These are phyloP conservation scores for Drosophila sulfurigaster DNA, from an alignment of 1,140 invertebrate species.

Conservation along the genomic window DNA sequence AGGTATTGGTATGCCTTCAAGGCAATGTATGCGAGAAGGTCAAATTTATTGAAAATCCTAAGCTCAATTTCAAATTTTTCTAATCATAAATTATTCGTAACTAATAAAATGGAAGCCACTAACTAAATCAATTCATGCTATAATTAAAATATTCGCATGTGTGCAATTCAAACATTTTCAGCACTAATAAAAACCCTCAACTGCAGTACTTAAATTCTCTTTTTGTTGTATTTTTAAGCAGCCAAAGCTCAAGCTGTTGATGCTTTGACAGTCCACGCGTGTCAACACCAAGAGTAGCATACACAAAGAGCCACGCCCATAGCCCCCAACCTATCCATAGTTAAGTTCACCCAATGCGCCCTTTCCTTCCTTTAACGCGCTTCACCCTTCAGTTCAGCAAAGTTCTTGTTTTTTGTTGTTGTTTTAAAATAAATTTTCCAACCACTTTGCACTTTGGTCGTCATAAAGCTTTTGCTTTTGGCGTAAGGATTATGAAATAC, in stretches of 20 bases:
- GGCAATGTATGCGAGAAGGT: neutral
- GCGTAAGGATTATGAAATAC: slow-evolving; percentile 77
- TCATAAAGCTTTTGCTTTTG: slow-evolving; percentile 58
- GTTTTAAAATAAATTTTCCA: slow-evolving; percentile 73
- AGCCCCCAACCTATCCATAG: neutral
- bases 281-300: slow-evolving; percentile 46
- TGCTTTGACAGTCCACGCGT: slow-evolving; percentile 74
- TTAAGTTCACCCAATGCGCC: neutral
- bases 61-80: too few species aligned
- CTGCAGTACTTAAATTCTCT: neutral
- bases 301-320: slow-evolving; percentile 15
- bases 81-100: too few species aligned
- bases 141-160: neutral
- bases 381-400: slow-evolving; percentile 3
- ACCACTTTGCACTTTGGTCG: slow-evolving; percentile 71
- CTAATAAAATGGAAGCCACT: too few species aligned
- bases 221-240: slow-evolving; percentile 7
- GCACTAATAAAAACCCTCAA: neutral
- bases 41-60: too few species aligned
- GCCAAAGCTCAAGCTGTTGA: neutral
- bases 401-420: slow-evolving; percentile 37
- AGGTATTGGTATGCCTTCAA: neutral
- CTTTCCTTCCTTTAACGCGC: neutral
- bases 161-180: neutral
- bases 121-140: neutral